A percentile compares a stretch with the other conserved stretches of the same genome.
These are phyloP conservation scores for Schizothorax lantsangensis DNA, from an alignment of 2,797 vertebrate genomes.

Conservation along the genomic window DNA sequence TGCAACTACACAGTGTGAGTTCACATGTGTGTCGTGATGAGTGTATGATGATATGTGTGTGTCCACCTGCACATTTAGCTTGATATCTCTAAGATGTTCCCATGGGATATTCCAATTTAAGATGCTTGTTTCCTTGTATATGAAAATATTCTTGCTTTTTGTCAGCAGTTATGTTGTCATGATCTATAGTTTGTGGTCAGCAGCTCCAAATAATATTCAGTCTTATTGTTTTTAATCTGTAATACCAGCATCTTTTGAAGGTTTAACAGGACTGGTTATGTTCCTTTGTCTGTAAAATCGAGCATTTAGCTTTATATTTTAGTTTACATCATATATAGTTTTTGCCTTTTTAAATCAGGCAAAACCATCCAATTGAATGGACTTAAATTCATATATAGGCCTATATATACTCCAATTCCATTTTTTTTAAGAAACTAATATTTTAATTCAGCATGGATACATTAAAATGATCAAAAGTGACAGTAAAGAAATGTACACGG, in stretches of 20 bases:
- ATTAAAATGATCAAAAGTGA: neutral
- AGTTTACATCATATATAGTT: slow-evolving; percentile 27
- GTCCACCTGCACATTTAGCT: neutral
- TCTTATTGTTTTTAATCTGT: slow-evolving; percentile 64
- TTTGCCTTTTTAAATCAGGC: neutral
- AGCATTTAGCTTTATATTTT: slow-evolving; percentile 59
- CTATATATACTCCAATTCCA: neutral
- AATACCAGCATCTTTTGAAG: slow-evolving; percentile 67
- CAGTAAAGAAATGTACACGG: neutral
- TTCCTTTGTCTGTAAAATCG: slow-evolving; percentile 60
- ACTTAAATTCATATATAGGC: neutral
- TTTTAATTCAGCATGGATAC: neutral
- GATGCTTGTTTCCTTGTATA: neutral
- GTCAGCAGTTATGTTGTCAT: neutral
- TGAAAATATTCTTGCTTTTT: neutral
- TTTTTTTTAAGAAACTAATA: neutral
- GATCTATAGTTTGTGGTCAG: neutral
- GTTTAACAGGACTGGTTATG: slow-evolving; percentile 59
- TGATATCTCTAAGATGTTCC: neutral
- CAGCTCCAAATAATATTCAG: slow-evolving; percentile 63
- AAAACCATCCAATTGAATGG: neutral
- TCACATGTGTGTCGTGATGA: neutral
- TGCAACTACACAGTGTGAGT: neutral
- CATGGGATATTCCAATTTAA: neutral
- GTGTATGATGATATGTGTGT: neutral